Evolutionary conservation across 2,888 invertebrate genomes (phyloP).

Genomic region (Phania funesta): DNA sequence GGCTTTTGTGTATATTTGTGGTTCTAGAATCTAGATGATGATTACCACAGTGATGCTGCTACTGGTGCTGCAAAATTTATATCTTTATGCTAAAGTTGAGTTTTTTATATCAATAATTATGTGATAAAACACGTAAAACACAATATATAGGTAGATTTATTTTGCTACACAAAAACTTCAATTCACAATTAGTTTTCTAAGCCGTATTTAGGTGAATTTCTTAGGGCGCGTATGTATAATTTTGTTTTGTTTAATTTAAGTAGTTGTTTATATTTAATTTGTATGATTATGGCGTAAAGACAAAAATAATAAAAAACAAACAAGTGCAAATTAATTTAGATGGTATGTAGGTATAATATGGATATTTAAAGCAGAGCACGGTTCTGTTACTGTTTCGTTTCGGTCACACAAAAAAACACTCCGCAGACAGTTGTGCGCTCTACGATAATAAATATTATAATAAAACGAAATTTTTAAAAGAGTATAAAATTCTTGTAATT

Average conservation of each 20-base stretch:
- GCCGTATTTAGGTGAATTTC: conserved; percentile 2
- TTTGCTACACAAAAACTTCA: conserved; percentile 2
- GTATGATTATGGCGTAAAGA: conserved; percentile 33
- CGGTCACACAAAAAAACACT: conserved; percentile 70
- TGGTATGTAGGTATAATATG: conserved; percentile 1
- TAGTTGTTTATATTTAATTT: conserved; percentile 33
- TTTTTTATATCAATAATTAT: conserved; percentile 69
- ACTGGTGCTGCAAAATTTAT: conserved; percentile 32
- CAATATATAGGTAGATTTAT: conserved; percentile 71
- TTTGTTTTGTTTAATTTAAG: background rate
- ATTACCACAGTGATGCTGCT: conserved; percentile 45
- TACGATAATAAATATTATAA: conserved; percentile 81
- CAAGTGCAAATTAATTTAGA: conserved; percentile 46
- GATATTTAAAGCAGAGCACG: conserved; percentile 53
- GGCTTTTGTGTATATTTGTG: conserved; percentile 36
- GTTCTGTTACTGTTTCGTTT: conserved; percentile 58
- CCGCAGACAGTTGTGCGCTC: conserved; percentile 80
- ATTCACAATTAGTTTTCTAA: conserved; percentile 25
- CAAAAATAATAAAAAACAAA: conserved; percentile 40
- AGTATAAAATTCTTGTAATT: conserved; percentile 81
- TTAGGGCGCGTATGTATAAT: background rate
- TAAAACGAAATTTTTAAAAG: conserved; percentile 81
- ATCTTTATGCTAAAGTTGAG: conserved; percentile 10
- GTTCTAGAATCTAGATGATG: conserved; percentile 5
- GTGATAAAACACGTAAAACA: conserved; percentile 73